Evolutionary conservation across 2,113 vertebrate genomes (phyloP), one percentile per base, ranked within the genome.

Genomic region (Phaetusa simplex): DNA sequence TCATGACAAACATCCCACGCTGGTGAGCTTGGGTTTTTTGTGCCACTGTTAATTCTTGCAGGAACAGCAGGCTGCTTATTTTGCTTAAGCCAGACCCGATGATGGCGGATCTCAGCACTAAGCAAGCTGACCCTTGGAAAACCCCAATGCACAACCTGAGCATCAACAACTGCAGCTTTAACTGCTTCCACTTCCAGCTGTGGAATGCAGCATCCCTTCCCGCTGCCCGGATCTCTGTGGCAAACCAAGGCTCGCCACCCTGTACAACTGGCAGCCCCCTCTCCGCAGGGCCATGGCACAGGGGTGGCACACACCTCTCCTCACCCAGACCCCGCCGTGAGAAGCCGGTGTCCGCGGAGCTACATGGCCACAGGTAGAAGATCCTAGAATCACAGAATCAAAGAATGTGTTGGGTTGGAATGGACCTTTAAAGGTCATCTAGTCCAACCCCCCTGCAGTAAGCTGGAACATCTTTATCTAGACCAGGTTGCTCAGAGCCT

Each of bases 181-280:
- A 24, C 36, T 7, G 6, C 19, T 65, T 42, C 26, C 6, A 0
- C 19, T 30, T 21, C 34, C 38, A 53, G 42, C 20, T 3, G 4
- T 2, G 1, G 3, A 53, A 19, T 1, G 8, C 40, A 14, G 49
- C 19, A 4, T 26, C 64, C 55, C 32, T 23, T 32, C 56, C 26
- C 15, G 0, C 12, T 3, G 13, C 15, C 34, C 4, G 0, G 3
- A 4, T 5, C 50, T 4, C 45, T 10, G 45, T 23, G 8, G 55
- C 36, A 43, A 13, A 14, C 11, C 16, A 4, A 27, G 19, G 42
- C 56, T 32, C 1, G 8, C 13, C n/a, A 11, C 2, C 12, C 61
- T 4, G 8, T 3, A 3, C 5, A 2, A 11, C 4, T 3, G 43
- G 67, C 20, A 5, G 13, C 6, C 32, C 22, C 21, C 6, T 24